Base-by-base conservation (phyloP, 1,140 invertebrate genomes). In the Musca vetustissima region DNA sequence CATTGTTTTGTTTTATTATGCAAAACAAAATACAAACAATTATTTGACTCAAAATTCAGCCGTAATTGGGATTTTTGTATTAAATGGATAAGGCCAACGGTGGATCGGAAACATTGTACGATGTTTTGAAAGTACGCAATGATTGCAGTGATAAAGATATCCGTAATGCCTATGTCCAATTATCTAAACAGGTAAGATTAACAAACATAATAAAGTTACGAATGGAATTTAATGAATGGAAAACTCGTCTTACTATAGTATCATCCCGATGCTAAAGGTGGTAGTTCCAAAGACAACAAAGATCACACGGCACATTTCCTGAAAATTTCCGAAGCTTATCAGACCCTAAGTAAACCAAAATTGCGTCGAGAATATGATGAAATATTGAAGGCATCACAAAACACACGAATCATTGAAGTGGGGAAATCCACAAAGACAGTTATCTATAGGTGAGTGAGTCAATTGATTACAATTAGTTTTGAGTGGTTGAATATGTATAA, bases 281-380 rank as follows among this genome's bases (percentile, higher is more conserved):
- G 84, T 73, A 21, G 83, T 83, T 55, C 85, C 85, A 67, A 83
- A 13, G 36, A 86, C 19, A 83, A 83, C 85, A 67, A 83, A 13
- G 36, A 86, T 19, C 83, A 83, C 67, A 78, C 79, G 0, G 77
- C 75, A 2, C 67, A 74, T 0, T 90, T 90, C 84, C 84, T 90
- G 0, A 82, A 82, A 59, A 84, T 90, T 50, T 87, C 87, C 24
- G 88, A 90, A 77, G 89, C 89, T 1, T 90, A 90, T 73, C 85
- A 83, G 68, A 83, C 87, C 0, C 78, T 90, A 9, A 85, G 86
- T 11, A 88, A 89, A 71, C 82, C 86, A 0, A 73, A 83, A 7
- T 82, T 75, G n/a, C 82, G 88, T 47, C 79, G 81, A 2, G 78
- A 83, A 19, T 90, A 90, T 81, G 89, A 90, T 69, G 72, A 75